Base-by-base conservation (phyloP, 2,113 vertebrate genomes). In the Bubo scandiacus region DNA sequence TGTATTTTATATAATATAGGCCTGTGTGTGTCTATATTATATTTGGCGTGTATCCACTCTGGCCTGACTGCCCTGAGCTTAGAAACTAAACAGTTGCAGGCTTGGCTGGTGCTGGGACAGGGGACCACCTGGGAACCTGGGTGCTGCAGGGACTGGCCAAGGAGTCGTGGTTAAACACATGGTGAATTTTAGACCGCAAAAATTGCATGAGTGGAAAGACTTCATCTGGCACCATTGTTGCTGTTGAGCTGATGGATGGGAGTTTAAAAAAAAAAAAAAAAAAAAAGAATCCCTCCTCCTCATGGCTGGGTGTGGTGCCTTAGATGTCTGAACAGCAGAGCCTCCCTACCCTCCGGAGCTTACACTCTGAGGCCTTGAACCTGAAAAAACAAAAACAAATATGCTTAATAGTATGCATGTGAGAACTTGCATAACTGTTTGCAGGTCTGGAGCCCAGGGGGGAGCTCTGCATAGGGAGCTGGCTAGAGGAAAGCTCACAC, bases 101-200 rank as follows among this genome's bases (percentile, higher is more conserved):
- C 74, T 94, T 85, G 66, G 85, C 90, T 93, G 93, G 52, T 88
- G 81, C 66, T 88, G 81, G 92, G 66, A 38, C 14, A 6, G 5
- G 32, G 59, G 96, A 96, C 96, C 96, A 96, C 94, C 96, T 96
- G 94, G 96, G 93, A 96, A 96, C 85, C 88, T 77, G 92, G 94
- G 96, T 93, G 96, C 88, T 94, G 74, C 4, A 9, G 91, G 81
- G 68, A 82, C 84, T 2, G 10, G 89, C 86, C 84, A 47, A 92
- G 78, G 65, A 96, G 54, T 58, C 1, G n/a, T 43, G 93, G 96
- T 95, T 95, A 95, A 93, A 88, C 93, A 94, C 58, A 7, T 95
- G 92, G 90, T 88, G 63, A 77, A 47, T 88, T 93, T 86, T 19
- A 77, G 88, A 92, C 92, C 85, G 2, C 92, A 96, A 93, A 87